Evolutionary conservation across 2,797 vertebrate species (phyloP), one percentile per base, ranked within the genome.

Genomic region (Arrhamphus sclerolepis): DNA sequence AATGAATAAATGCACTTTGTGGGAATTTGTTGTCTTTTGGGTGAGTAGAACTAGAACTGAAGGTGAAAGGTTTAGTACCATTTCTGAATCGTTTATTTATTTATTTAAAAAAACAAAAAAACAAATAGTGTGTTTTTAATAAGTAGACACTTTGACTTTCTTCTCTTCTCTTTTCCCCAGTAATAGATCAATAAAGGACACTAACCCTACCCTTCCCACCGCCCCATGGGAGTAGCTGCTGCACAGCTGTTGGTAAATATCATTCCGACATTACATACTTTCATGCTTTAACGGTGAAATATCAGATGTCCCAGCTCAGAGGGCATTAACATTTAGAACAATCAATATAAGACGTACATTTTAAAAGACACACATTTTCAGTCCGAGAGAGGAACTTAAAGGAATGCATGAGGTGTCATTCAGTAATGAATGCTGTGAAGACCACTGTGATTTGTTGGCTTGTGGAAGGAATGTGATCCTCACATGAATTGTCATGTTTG

Each of bases 201-300:
- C 82, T 84, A 82, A 86, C 51, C 67, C 43, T 68, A 47, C 53
- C 39, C 18, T n/a, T 24, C n/a, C 54, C 31, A 41, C 42, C 41
- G 39, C 54, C 82, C 71, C 57, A 43, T 43, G 84, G 82, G 81
- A 84, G 69, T 46, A 68, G 66, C 60, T 43, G 66, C 69, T 69
- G 77, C 91, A 84, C 91, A 92, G 87, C 89, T 92, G 89, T 90
- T 89, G 85, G 87, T 90, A 93, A 92, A 92, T 91, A 90, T 92
- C 85, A 91, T 90, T 87, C 87, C 75, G 86, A 85, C 88, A 87
- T 85, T 87, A 87, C 84, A 89, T 89, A 75, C 66, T 90, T 91
- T 90, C 73, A 72, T 71, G 60, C 78, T 80, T 89, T 91, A 89
- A 91, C 90, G 69, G 75, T 89, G 87, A 91, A 88, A 88, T 85